Percentiles rank a stretch among this genome's conserved stretches.
Conservation (phyloP, 2,888 invertebrate species). For the Cantharis nigra region DNA sequence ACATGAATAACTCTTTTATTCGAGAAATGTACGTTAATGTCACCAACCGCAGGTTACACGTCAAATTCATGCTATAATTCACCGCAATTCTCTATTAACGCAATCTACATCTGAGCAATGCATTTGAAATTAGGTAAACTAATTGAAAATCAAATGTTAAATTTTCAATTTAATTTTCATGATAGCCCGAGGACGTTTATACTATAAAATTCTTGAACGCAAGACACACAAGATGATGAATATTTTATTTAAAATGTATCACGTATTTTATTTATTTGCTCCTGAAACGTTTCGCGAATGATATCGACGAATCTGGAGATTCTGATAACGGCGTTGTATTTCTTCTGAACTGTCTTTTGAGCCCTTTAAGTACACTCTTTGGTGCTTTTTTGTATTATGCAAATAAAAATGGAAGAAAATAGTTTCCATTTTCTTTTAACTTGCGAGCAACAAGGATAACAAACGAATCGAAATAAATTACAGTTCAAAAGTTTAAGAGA, state of each 20-base stretch:
- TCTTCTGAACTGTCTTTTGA: conserved; percentile 9
- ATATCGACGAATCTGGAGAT: conserved; percentile 17
- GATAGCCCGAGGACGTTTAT: not conserved
- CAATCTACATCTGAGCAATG: not conserved
- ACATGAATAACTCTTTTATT: not conserved
- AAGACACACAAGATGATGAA: conserved; percentile 1
- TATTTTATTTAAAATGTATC: conserved; percentile 13
- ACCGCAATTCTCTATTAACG: not conserved
- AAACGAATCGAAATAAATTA: not conserved
- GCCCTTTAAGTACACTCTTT: not conserved
- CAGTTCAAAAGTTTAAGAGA: not conserved
- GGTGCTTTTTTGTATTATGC: not conserved
- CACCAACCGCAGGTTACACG: not conserved
- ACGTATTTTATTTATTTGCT: conserved; percentile 26
- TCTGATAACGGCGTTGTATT: conserved; percentile 14
- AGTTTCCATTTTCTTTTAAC: not conserved
- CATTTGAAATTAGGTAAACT: not conserved
- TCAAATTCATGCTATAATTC: not conserved
- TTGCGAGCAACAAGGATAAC: not conserved
- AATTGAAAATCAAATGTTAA: not conserved
- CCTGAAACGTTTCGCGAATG: conserved; percentile 13
- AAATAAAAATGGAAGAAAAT: not conserved
- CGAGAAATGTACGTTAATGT: not conserved
- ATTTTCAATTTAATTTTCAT: not conserved
- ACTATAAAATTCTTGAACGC: not conserved